A percentile compares a stretch with the other conserved stretches of the same genome.
These are phyloP conservation scores for Styela clava DNA, from an alignment of 23 tunicate genomes.

Conservation along the genomic window DNA sequence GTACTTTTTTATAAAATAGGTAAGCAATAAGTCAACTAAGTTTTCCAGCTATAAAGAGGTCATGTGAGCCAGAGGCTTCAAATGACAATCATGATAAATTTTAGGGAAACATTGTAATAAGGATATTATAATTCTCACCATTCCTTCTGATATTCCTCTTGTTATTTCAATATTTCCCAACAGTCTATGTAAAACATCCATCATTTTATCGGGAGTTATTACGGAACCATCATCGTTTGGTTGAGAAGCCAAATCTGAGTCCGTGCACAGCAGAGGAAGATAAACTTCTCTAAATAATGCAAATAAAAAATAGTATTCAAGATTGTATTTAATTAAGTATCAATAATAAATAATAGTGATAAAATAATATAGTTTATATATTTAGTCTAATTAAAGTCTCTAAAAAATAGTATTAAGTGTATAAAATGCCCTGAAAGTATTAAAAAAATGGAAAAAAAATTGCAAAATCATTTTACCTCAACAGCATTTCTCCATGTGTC, in stretches of 20 bases:
- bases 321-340: not conserved
- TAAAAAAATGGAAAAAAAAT: too few relatives aligned
- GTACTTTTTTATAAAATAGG: too few relatives aligned
- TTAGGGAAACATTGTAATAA: too few relatives aligned
- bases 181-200: constrained; percentile 83
- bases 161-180: constrained; percentile 71
- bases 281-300: constrained; percentile 54
- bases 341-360: too few relatives aligned
- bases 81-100: too few relatives aligned
- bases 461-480: constrained; percentile 61
- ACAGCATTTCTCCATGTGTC: constrained; percentile 56
- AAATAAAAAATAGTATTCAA: not conserved
- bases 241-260: constrained; percentile 43
- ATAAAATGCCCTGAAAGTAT: not conserved
- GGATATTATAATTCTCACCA: constrained; percentile 19
- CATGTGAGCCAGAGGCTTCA: too few relatives aligned
- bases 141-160: constrained; percentile 65
- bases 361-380: too few relatives aligned
- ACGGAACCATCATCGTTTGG: constrained; percentile 31
- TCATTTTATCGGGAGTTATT: constrained; percentile 75
- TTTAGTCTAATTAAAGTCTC: too few relatives aligned
- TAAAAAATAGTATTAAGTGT: too few relatives aligned
- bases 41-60: too few relatives aligned
- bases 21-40: too few relatives aligned
- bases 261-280: constrained; percentile 87